These are phyloP conservation scores for Hystrix cristata DNA, from an alignment of 2,113 vertebrate genomes.

Conservation along the genomic window DNA sequence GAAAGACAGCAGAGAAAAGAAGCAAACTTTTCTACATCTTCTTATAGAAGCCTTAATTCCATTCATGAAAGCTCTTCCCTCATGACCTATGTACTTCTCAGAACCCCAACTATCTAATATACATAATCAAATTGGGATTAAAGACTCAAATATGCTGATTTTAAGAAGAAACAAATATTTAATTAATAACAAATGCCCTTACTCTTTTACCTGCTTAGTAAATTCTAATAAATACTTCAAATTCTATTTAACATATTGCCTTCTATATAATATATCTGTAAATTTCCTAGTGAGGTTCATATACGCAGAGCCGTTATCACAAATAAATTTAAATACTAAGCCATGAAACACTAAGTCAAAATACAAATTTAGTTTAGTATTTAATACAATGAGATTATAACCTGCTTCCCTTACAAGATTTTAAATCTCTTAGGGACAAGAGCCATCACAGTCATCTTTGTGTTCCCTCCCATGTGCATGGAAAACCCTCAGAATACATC, in stretches of 20 bases:
- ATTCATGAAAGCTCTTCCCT: background rate
- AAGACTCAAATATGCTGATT: background rate
- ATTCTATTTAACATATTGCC: background rate
- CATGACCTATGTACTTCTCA: background rate
- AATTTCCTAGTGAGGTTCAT: background rate
- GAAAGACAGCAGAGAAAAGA: background rate
- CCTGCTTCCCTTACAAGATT: background rate
- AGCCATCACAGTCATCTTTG: background rate
- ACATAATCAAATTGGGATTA: background rate
- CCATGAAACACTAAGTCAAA: background rate
- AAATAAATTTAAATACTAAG: background rate
- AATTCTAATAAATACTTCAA: background rate
- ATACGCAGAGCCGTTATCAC: background rate
- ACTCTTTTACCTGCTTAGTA: background rate
- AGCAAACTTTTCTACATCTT: background rate
- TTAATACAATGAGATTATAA: constrained; percentile 2
- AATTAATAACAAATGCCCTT: background rate
- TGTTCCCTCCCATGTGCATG: background rate
- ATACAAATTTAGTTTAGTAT: background rate
- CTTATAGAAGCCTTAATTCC: background rate
- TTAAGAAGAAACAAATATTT: background rate
- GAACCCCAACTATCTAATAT: background rate
- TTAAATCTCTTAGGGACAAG: background rate
- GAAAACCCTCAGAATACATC: background rate
- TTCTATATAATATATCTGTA: background rate